phyloP scores from a whole-genome alignment of 2,797 vertebrate genomes.

The Aplochiton taeniatus region DNA sequence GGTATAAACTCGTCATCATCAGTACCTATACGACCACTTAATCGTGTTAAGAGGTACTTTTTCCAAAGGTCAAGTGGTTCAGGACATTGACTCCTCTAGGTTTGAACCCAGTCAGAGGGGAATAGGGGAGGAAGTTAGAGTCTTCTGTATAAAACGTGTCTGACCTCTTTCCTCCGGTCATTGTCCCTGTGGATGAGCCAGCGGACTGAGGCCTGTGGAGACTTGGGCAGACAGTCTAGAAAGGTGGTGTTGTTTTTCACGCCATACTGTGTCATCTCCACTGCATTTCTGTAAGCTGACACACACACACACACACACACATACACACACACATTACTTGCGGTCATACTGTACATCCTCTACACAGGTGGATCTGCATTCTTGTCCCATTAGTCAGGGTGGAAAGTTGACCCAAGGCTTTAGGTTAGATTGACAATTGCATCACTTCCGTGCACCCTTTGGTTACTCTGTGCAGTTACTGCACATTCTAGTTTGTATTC shows the following conservation, averaged over 20 bases:
- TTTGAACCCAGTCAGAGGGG: no score
- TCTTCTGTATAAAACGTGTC: slow-evolving; percentile 39
- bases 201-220: slow-evolving; percentile 91
- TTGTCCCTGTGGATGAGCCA: slow-evolving; percentile 96
- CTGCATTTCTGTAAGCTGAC: slow-evolving; percentile 93
- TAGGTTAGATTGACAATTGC: slow-evolving; percentile 29
- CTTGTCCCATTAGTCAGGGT: slow-evolving; percentile 37
- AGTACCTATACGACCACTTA: no score
- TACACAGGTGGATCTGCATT: slow-evolving; percentile 59
- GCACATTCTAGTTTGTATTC: slow-evolving; percentile 9
- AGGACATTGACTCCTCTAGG: no score
- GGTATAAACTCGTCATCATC: no score
- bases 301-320: slow-evolving; percentile 48
- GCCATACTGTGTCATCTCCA: slow-evolving; percentile 92
- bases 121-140: no score
- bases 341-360: not conserved
- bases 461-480: not conserved
- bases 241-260: slow-evolving; percentile 98
- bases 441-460: slow-evolving; percentile 18
- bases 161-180: slow-evolving; percentile 96
- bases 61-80: no score
- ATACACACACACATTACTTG: not conserved
- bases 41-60: no score
- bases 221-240: slow-evolving; percentile 92
- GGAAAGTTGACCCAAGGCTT: slow-evolving; percentile 52